Evolutionary conservation across 2,888 invertebrate genomes (phyloP), one percentile per base, ranked within the genome.

Genomic region (Entomobrya proxima): DNA sequence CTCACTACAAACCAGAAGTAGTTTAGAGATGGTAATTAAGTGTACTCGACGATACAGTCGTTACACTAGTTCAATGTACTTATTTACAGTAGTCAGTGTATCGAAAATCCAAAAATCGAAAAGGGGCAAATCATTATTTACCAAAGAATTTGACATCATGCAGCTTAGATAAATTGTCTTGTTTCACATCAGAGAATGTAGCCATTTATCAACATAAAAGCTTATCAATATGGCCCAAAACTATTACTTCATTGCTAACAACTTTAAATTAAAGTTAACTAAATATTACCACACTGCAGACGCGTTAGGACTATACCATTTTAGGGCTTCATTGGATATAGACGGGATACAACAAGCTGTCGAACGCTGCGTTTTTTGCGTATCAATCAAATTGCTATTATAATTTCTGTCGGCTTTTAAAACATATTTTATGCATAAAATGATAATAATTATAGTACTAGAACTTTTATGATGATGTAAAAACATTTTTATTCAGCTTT

Each of bases 1-100:
- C 67, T 40, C 37, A 40, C 21, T 67, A 13, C 3, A 30, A 64
- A 64, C 61, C 61, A 64, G 35, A 69, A 44, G 47, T 44, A 69
- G 44, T 52, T 74, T 74, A 64, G 35, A 64, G 30, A 61, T 40
- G 30, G 2, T 52, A 75, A 75, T 75, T 72, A 40, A 11, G 40
- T 47, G 32, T 61, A 18, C 40, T 13, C 40, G n/a, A 11, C 30
- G 32, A 74, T 27, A 21, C 35, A 58, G 40, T 47, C 37, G 21
- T 13, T 52, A 61, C 32, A 61, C 24, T 74, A 74, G 81, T 81
- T 81, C 81, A 81, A 55, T 81, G 52, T 52, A 81, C 81, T 44
- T 55, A 74, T 69, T 74, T 61, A n/a, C n/a, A n/a, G n/a, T n/a
- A n/a, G n/a, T 67, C 37, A 79, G 21, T 50, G 78, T 67, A 79